phyloP scores from a whole-genome alignment of 1,140 invertebrate species.

The Panagrolaimus sp. region DNA sequence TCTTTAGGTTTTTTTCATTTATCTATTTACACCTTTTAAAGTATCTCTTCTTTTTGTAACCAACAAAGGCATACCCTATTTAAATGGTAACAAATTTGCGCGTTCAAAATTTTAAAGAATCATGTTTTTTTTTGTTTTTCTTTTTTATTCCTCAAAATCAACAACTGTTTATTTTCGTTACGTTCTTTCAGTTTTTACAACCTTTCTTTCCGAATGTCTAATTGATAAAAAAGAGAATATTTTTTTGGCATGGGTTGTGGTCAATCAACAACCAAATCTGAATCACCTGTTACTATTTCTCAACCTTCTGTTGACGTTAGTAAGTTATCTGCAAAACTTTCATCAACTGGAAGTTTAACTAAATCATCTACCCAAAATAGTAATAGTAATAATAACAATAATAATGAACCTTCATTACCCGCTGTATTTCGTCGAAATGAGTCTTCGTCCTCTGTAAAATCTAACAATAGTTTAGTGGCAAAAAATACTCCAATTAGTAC shows the following conservation, averaged over 20 bases:
- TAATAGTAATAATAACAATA: neutral
- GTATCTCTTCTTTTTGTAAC: too few relatives aligned
- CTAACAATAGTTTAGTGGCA: neutral
- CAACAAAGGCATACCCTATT: too few relatives aligned
- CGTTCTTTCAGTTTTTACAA: neutral
- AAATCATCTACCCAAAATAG: neutral
- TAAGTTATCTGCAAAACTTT: constrained; percentile 9
- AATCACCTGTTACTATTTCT: neutral
- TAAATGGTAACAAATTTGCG: too few relatives aligned
- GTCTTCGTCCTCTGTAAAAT: constrained; percentile 9
- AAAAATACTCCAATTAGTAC: neutral
- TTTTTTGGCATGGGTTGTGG: constrained; percentile 1
- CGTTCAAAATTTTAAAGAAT: too few relatives aligned
- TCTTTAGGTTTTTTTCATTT: too few relatives aligned
- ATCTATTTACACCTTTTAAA: too few relatives aligned
- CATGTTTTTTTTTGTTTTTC: too few relatives aligned
- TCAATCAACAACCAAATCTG: constrained; percentile 11
- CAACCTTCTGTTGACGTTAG: constrained; percentile 10
- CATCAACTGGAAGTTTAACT: neutral
- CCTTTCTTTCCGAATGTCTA: neutral
- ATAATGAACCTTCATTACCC: neutral
- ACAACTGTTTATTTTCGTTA: neutral
- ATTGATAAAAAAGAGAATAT: neutral
- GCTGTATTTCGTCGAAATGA: constrained; percentile 10
- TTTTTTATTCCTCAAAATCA: neutral